Base-by-base conservation (phyloP, 2,888 invertebrate genomes). In the Pyrgus malvae region DNA sequence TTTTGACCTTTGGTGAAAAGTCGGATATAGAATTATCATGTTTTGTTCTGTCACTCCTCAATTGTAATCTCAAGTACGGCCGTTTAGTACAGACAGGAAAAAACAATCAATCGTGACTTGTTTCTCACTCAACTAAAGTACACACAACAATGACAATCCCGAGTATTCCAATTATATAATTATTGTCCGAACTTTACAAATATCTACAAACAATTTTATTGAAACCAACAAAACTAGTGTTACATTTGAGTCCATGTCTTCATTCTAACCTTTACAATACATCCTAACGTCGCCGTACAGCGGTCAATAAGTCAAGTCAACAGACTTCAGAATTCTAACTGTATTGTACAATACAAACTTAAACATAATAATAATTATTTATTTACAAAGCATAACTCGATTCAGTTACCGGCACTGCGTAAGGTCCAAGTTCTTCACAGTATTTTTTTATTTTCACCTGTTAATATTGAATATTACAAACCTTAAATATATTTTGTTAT, bases 181-280 rank as follows among this genome's bases (percentile, higher is more conserved):
- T 88, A 87, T 87, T 88, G 87, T 87, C 87, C 78, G 79, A 85
- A 82, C 79, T 81, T 82, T 83, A 84, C 84, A 81, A 67, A 80
- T 84, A 84, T 81, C 82, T 82, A 83, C 78, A 84, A 76, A 78
- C 72, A 68, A 69, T n/a, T n/a, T n/a, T n/a, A n/a, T 67, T 60
- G 60, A 70, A 75, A 69, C 62, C 64, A 72, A 76, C 67, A 68
- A 68, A 69, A 67, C 57, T 44, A 59, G 61, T 56, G 55, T 60
- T 62, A 63, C 42, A 42, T 65, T 67, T 60, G 65, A 71, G 65
- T 74, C 67, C 65, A 67, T 62, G 60, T 63, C 67, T 50, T 58
- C 63, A 67, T 63, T 56, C 61, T 61, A 68, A 68, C 64, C 51
- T 62, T 59, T 42, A 63, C 60, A 60, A 65, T 59, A 66, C 64